Base-by-base conservation (phyloP, 2,113 vertebrate species). In the Passer montanus region DNA sequence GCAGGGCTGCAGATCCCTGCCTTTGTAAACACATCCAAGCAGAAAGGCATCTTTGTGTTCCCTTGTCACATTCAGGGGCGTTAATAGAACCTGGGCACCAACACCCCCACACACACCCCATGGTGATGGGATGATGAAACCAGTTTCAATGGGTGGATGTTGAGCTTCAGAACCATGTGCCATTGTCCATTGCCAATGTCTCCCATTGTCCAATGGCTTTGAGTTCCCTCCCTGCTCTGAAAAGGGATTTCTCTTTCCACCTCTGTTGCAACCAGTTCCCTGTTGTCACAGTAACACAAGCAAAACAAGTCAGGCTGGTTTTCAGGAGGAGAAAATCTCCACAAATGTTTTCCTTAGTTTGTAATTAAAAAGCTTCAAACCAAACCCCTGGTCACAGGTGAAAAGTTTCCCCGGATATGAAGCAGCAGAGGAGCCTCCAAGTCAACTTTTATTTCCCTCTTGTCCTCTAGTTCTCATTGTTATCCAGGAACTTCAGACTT, bases 291-390 rank as follows among this genome's bases (percentile, higher is more conserved):
- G n/a, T 43, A 78, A 74, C 27, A 60, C 15, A 50, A 56, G 75
- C 28, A 8, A 59, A 93, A 87, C 96, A 31, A 46, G 95, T 69
- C 85, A 41, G 62, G 53, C 74, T 85, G 58, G 90, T 93, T 94
- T 91, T 72, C 66, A 53, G 23, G 5, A 72, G 50, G 50, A 41
- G 50, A 64, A 37, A 27, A 44, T 23, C 1, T 15, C 16, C 20
- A 52, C 22, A 17, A 58, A 19, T 60, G 7, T 67, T 93, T 91
- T 59, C 41, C 13, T 72, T 35, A 11, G 35, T 49, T 43, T 37
- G 49, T 58, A 75, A 44, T 90, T 87, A 69, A 87, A 91, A 89
- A 66, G 28, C 62, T 84, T 53, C 52, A 77, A 15, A 31, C 15
- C 43, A 73, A 87, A 35, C 22, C 26, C 47, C 7, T 41, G 9